Evolutionary conservation across 2,797 vertebrate genomes (phyloP).

Genomic region (Sebastes nivosus): DNA sequence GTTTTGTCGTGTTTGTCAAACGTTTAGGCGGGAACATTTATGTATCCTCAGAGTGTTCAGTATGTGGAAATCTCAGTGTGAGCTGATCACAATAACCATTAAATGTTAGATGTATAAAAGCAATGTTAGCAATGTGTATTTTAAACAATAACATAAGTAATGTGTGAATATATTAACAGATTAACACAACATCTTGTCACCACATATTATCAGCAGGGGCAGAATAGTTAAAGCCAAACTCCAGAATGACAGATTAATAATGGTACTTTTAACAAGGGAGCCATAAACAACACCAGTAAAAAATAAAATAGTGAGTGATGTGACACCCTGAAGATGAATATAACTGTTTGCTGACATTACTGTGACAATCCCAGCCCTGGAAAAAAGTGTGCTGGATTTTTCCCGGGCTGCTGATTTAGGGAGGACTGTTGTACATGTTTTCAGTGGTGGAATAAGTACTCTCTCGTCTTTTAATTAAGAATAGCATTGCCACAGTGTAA

Average conservation of each 20-base stretch:
- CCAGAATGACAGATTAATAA: constrained; percentile 30
- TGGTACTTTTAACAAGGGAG: constrained; percentile 13
- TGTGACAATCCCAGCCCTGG: not conserved
- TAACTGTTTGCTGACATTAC: constrained; percentile 22
- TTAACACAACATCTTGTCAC: not conserved
- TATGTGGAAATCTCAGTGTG: not conserved
- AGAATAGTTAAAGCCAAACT: not conserved
- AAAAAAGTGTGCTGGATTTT: not conserved
- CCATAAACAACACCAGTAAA: constrained; percentile 8
- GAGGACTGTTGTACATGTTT: not conserved
- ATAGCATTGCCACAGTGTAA: no score
- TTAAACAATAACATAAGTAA: not conserved
- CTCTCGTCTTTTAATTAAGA: not conserved
- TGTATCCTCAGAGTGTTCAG: not conserved
- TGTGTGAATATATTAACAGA: not conserved
- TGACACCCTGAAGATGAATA: constrained; percentile 21
- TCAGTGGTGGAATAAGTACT: not conserved
- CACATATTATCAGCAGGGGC: not conserved
- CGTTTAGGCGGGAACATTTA: constrained; percentile 8
- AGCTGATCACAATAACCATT: not conserved
- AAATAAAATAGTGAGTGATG: not conserved
- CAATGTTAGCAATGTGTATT: not conserved
- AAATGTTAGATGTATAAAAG: not conserved
- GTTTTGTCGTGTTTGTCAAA: constrained; percentile 28
- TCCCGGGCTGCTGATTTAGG: constrained; percentile 1